Percentiles rank a stretch among this genome's conserved stretches.
Evolutionary conservation across 2,113 vertebrate genomes (phyloP).

Genomic region (Protobothrops mucrosquamatus): DNA sequence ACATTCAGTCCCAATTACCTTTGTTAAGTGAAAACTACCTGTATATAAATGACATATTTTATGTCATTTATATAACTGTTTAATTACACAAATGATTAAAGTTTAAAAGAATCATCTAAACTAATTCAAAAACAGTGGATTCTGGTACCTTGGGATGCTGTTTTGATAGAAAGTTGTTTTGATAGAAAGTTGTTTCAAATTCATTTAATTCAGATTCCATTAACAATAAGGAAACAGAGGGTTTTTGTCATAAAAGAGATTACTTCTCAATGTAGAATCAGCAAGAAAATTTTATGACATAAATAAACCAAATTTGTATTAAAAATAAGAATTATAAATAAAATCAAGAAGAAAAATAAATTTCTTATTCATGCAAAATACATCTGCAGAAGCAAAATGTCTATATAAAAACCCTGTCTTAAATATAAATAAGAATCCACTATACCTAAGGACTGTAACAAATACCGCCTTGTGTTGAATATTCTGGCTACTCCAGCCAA

Average conservation of each 20-base stretch:
- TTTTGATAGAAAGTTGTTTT: not conserved
- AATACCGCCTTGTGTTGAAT: conserved; percentile 94
- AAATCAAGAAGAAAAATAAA: not conserved
- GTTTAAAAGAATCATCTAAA: not conserved
- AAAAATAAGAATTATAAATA: not conserved
- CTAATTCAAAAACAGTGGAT: not conserved
- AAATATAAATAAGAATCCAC: not conserved
- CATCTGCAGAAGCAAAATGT: not conserved
- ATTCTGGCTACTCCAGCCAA: conserved; percentile 95
- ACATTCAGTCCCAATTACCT: not conserved
- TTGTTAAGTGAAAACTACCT: not conserved
- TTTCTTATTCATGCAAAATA: not conserved
- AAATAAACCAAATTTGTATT: not conserved
- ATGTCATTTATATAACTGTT: too few relatives aligned
- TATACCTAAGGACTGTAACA: conserved; percentile 91
- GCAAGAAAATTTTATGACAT: not conserved
- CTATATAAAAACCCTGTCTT: not conserved
- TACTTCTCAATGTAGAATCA: not conserved
- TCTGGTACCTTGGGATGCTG: not conserved
- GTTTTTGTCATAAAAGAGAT: not conserved
- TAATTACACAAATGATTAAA: not conserved
- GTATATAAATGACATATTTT: not conserved
- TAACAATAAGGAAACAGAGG: not conserved
- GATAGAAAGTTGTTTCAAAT: not conserved
- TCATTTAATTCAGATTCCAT: not conserved